These are phyloP conservation scores for Gryllus bimaculatus DNA, from an alignment of 1,140 invertebrate genomes.

Conservation along the genomic window DNA sequence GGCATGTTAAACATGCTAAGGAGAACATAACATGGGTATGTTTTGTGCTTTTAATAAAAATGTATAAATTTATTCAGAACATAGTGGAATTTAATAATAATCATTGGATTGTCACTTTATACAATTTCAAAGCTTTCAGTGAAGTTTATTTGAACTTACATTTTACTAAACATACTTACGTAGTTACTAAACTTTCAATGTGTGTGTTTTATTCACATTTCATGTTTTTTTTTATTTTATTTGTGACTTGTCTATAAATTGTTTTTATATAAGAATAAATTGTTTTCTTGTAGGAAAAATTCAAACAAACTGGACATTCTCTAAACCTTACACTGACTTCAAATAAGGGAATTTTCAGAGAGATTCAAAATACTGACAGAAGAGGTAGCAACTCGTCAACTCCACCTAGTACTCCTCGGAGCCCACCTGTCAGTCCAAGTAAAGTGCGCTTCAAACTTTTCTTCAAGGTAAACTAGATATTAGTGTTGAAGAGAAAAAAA, in stretches of 20 bases:
- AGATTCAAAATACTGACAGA: background rate
- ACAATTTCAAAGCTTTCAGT: too few relatives aligned
- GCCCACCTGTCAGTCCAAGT: conserved; percentile 38
- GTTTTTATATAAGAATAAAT: conserved; percentile 20
- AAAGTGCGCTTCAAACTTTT: conserved; percentile 38
- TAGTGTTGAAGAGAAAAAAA: background rate
- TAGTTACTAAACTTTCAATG: background rate
- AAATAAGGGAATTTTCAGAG: conserved; percentile 6
- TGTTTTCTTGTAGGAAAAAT: conserved; percentile 25
- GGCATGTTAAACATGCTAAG: conserved; percentile 32
- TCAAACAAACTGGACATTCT: conserved; percentile 25
- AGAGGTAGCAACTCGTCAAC: conserved; percentile 16
- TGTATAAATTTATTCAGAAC: too few relatives aligned
- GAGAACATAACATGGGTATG: conserved; percentile 28
- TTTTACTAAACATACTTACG: too few relatives aligned
- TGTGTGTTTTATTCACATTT: background rate
- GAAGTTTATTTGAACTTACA: too few relatives aligned
- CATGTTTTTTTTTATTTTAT: background rate
- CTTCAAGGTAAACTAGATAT: conserved; percentile 33
- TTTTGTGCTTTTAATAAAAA: background rate
- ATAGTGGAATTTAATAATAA: too few relatives aligned
- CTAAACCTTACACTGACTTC: conserved; percentile 8
- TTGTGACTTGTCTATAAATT: background rate
- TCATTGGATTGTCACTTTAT: too few relatives aligned
- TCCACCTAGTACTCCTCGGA: conserved; percentile 27